These are phyloP conservation scores for Lontra canadensis DNA, from an alignment of 2,113 vertebrate genomes.

Conservation along the genomic window DNA sequence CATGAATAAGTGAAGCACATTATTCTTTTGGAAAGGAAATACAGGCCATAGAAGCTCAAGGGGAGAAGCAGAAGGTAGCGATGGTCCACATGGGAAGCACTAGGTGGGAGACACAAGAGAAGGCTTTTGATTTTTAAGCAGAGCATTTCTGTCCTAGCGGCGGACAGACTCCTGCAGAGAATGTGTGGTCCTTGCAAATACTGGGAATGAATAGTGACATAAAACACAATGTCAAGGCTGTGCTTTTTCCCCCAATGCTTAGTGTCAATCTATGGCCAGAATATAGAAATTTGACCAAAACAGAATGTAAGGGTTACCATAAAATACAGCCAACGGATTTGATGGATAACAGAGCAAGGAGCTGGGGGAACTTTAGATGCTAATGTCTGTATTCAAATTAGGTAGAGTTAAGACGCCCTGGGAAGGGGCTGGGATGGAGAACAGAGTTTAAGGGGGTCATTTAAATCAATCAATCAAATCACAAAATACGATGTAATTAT, in stretches of 20 bases:
- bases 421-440: background rate
- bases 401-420: background rate
- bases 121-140: background rate
- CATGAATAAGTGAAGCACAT: background rate
- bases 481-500: background rate
- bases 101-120: background rate
- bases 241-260: background rate
- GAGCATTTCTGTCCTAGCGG: background rate
- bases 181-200: background rate
- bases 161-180: background rate
- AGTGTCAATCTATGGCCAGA: background rate
- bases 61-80: background rate
- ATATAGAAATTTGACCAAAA: background rate
- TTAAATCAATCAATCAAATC: background rate
- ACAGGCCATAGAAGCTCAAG: background rate
- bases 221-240: background rate
- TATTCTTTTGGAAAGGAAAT: background rate
- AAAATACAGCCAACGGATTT: background rate
- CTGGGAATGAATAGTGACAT: background rate
- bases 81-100: background rate
- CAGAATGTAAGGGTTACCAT: background rate
- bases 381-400: background rate
- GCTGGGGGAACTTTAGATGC: fast-evolving
- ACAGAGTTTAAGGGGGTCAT: background rate
- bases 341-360: too few relatives aligned